Evolutionary conservation across 2,888 invertebrate genomes (phyloP), one percentile per base, ranked within the genome.

Genomic region (Chloroclysta siterata): DNA sequence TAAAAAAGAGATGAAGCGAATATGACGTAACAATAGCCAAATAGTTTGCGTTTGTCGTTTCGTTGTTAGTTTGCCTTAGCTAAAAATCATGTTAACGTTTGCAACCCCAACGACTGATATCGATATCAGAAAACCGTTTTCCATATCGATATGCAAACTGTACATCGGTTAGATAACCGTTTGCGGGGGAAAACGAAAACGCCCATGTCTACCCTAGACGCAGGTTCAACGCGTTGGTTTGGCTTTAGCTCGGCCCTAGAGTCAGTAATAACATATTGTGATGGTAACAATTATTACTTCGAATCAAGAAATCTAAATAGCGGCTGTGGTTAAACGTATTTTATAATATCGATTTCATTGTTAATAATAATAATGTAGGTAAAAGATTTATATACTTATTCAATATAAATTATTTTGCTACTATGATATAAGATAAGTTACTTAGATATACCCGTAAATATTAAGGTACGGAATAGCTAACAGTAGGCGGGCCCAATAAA

Each of bases 371-470:
- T 64, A 67, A 46, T 64, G 68, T 63, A 66, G 56, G 53, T 62
- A 66, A 71, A 48, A 65, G 66, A 69, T 68, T 60, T 68, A 55
- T 51, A 55, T 51, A 39, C 36, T 11, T 39, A 54, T 39, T 62
- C 63, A 8, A 73, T 51, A 69, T 68, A 66, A 68, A 64, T 68
- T 76, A 76, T 78, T 76, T 77, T 78, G 72, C 69, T 75, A 76
- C 70, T 61, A 51, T 65, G 29, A 42, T 22, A 57, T 41, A 17
- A 50, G 17, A 17, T 46, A 17, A 17, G 17, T 5, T 17, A 46
- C 17, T 17, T 46, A 17, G n/a, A n/a, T 17, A 14, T 46, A 22
- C 22, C 22, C 22, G 46, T 60, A 54, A 14, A 8, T 15, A 42
- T 36, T 58, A 46, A 48, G 22, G 39, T 56, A 50, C 17, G n/a